Evolutionary conservation across 2,888 invertebrate species (phyloP).

Genomic region (Dromius quadrimaculatus): DNA sequence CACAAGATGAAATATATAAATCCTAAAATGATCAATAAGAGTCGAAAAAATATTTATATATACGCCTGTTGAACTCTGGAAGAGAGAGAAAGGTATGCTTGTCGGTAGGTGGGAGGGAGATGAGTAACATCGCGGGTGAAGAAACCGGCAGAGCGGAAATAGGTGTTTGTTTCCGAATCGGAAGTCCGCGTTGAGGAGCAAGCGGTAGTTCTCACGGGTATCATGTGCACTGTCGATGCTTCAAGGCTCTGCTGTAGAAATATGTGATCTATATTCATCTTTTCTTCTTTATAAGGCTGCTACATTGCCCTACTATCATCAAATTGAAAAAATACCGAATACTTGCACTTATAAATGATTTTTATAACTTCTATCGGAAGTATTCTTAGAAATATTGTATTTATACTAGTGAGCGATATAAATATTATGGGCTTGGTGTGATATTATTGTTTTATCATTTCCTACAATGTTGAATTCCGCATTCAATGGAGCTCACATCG

Average conservation of each 20-base stretch:
- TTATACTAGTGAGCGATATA: no score
- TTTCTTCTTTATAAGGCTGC: no score
- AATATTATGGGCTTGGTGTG: no score
- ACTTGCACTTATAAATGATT: no score
- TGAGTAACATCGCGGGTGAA: constrained; percentile 3
- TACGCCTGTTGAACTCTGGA: constrained; percentile 44
- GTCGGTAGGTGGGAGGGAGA: background rate
- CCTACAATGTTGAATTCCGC: background rate
- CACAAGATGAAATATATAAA: constrained; percentile 26
- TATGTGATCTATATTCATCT: no score
- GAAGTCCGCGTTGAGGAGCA: constrained; percentile 50
- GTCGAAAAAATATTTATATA: constrained; percentile 47
- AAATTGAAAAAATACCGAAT: no score
- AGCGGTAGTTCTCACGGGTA: constrained; percentile 47
- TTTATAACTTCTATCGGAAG: no score
- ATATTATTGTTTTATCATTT: no score
- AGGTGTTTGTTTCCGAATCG: constrained; percentile 53
- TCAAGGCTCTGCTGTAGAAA: no score
- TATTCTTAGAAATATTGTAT: no score
- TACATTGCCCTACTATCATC: no score
- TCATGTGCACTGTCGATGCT: constrained; percentile 4
- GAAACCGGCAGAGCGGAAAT: constrained; percentile 50
- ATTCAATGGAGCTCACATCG: no score
- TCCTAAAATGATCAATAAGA: constrained; percentile 38
- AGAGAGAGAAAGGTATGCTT: background rate